Conservation (phyloP, 2,113 vertebrate species). For the Tragelaphus imberbis region DNA sequence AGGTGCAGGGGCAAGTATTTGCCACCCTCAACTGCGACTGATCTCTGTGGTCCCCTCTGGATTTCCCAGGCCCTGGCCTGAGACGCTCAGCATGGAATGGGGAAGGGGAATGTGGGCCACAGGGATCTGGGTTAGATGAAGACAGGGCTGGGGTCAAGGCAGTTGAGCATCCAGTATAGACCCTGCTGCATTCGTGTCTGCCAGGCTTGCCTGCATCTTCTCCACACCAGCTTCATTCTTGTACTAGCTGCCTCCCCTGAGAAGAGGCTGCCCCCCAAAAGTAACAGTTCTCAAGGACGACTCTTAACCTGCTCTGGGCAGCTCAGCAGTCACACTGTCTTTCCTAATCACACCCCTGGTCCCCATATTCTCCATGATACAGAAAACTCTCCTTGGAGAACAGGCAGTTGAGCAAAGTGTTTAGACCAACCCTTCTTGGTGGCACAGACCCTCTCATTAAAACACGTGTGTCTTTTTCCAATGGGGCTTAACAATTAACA, state of each 20-base stretch:
- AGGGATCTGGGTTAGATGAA: background rate
- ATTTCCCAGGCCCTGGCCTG: background rate
- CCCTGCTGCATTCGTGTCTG: background rate
- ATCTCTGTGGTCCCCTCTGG: background rate
- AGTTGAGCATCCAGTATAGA: background rate
- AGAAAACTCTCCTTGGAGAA: constrained; percentile 11
- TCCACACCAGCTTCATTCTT: background rate
- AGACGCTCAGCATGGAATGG: background rate
- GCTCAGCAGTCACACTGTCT: background rate
- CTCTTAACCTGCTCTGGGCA: background rate
- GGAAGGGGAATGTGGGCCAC: background rate
- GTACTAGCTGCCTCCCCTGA: background rate
- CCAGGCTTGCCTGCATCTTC: background rate
- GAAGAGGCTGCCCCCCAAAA: background rate
- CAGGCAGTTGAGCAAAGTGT: background rate
- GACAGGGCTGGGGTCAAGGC: background rate
- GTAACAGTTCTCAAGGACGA: background rate
- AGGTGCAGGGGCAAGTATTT: background rate
- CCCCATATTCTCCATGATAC: background rate
- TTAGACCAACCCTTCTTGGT: background rate
- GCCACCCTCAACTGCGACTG: background rate
- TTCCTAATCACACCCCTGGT: background rate
- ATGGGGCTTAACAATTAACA: constrained; percentile 43
- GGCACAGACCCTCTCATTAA: constrained; percentile 17
- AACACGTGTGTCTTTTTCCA: background rate